Conservation (phyloP, 2,113 vertebrate genomes). For the Chaetura pelagica region DNA sequence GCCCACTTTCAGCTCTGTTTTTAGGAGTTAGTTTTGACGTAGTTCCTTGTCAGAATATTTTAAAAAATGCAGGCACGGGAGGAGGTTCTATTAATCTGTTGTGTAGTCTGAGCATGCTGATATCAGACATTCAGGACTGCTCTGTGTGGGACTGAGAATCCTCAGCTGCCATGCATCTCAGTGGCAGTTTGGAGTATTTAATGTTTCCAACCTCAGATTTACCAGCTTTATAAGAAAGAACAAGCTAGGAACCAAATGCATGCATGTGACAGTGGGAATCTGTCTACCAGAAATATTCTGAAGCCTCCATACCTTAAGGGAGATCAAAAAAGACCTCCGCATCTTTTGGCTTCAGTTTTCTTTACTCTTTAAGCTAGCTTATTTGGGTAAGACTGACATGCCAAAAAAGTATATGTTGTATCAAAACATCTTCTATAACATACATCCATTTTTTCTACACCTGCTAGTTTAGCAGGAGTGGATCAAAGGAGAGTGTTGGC, state of each 20-base stretch:
- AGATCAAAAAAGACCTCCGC: conserved; percentile 39
- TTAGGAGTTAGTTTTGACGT: conserved; percentile 2
- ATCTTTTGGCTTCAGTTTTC: background rate
- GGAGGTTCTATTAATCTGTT: background rate
- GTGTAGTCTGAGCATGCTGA: background rate
- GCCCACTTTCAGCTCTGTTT: background rate
- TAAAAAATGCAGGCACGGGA: background rate
- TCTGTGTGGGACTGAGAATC: background rate
- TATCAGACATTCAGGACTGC: background rate
- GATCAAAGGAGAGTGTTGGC: conserved; percentile 22
- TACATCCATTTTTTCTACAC: conserved; percentile 5
- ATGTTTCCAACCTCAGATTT: background rate
- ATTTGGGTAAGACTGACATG: conserved; percentile 26
- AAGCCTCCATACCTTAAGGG: background rate
- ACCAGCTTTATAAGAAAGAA: background rate
- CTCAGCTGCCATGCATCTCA: background rate
- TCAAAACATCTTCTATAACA: conserved; percentile 14
- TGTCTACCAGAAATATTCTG: conserved; percentile 16
- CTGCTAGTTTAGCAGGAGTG: background rate
- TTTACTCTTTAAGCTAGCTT: conserved; percentile 32
- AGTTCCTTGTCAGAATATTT: conserved; percentile 22
- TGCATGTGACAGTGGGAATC: background rate
- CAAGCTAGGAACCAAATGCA: background rate
- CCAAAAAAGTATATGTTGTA: conserved; percentile 13
- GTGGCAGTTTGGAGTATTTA: background rate